Evolutionary conservation across 2,113 vertebrate genomes (phyloP).

Genomic region (Gavialis gangeticus): DNA sequence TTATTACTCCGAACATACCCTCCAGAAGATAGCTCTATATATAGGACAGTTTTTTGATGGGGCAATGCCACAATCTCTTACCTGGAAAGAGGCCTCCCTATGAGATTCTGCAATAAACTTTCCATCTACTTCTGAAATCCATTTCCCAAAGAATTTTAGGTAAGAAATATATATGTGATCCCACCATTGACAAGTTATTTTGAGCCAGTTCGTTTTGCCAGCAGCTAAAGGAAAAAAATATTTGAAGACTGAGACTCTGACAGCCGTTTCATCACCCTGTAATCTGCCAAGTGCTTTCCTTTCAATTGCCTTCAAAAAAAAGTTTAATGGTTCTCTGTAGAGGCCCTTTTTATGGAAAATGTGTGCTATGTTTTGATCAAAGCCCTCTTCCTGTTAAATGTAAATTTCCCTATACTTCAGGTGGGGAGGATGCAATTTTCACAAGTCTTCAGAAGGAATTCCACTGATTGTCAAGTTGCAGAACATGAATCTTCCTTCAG

Average conservation of each 20-base stretch:
- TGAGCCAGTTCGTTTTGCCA: background rate
- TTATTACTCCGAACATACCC: background rate
- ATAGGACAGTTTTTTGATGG: background rate
- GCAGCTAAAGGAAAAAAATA: background rate
- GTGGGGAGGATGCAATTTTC: too few species aligned
- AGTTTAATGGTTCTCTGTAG: background rate
- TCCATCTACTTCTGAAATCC: conserved; percentile 20
- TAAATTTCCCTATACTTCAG: background rate
- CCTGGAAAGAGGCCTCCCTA: background rate
- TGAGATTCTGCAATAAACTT: conserved; percentile 14
- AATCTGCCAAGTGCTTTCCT: background rate
- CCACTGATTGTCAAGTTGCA: background rate
- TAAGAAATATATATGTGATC: background rate
- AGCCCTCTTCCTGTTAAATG: background rate
- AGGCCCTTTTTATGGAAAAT: background rate
- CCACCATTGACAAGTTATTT: background rate
- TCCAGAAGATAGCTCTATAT: background rate
- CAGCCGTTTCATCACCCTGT: background rate
- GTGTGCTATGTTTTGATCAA: background rate
- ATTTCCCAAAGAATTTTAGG: conserved; percentile 5
- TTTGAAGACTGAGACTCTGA: fast-evolving
- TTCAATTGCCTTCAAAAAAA: background rate
- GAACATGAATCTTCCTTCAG: background rate
- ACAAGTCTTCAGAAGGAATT: background rate
- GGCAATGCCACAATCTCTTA: background rate